Evolutionary conservation across 2,113 vertebrate genomes (phyloP), one percentile per base, ranked within the genome.

Genomic region (Plestiodon gilberti): DNA sequence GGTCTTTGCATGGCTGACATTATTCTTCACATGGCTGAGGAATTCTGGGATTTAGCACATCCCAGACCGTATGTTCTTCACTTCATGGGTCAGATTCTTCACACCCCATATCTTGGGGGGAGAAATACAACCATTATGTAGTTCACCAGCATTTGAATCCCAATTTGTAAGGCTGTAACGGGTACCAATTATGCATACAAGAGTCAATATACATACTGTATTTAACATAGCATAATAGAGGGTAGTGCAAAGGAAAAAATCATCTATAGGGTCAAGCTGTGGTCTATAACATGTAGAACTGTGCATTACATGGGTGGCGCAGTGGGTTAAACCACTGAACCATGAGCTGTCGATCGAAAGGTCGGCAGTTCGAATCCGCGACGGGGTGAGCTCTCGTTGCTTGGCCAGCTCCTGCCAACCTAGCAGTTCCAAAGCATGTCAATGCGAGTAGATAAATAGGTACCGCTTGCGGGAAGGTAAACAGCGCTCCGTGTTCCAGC

Each of bases 1-100:
- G 48, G 55, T 93, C 83, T 89, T 0, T 88, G 92, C 91, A 90
- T 91, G 92, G 92, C 90, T 94, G 92, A 92, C 93, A 89, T 95
- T 92, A 90, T 89, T 94, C 87, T 91, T 95, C 91, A 91, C 85
- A 91, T 89, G 86, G 89, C 80, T 88, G 89, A 86, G 85, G 91
- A 83, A 84, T 43, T 92, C 81, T 93, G 7, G 43, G 83, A 93
- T 92, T 83, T 92, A 93, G 93, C 93, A 88, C 82, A 87, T 91
- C 90, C 90, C 86, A 90, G 91, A 92, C 84, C 90, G 90, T 91
- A 86, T 89, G 89, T 91, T 89, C 92, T 78, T 78, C 67, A 69
- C 78, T 90, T 89, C 3, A 2, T 38, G 81, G 81, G 83, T 40
- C 78, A 87, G 85, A 82, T 81, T 85, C 75, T 87, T 22, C n/a